phyloP scores from a whole-genome alignment of 2,888 invertebrate species.

The Zygothrica quintamaculata region DNA sequence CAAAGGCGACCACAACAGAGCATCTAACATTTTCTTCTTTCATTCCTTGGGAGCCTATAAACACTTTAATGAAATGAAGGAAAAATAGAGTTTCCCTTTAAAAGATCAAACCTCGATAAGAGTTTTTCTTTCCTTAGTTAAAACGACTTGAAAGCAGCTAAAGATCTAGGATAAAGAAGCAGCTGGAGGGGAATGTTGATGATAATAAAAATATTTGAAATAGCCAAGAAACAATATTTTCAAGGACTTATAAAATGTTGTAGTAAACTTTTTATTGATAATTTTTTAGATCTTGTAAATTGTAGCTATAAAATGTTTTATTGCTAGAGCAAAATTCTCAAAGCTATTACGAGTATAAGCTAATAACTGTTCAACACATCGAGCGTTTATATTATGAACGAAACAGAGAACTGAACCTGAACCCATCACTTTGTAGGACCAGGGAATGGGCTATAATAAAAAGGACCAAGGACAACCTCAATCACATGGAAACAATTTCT shows the following conservation, averaged over 20 bases:
- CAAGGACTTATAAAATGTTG: conserved; percentile 37
- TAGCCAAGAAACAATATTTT: conserved; percentile 38
- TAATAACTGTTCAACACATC: background rate
- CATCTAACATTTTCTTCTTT: conserved; percentile 8
- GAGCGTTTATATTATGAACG: conserved; percentile 8
- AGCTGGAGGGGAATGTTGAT: conserved; percentile 36
- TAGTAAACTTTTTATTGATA: conserved; percentile 9
- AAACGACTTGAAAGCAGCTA: background rate
- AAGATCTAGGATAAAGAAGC: background rate
- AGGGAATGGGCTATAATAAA: conserved; percentile 9
- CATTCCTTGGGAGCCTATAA: conserved; percentile 23
- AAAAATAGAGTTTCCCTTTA: conserved; percentile 33
- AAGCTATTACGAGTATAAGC: background rate
- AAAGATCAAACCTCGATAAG: conserved; percentile 40
- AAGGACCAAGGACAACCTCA: conserved; percentile 66
- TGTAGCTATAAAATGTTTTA: conserved; percentile 1
- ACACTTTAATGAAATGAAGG: conserved; percentile 20
- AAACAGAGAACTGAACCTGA: too few species aligned
- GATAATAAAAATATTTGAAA: conserved; percentile 53
- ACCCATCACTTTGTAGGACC: too few species aligned
- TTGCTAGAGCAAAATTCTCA: conserved; percentile 3
- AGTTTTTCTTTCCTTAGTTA: conserved; percentile 24
- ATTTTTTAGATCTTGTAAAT: conserved; percentile 2
- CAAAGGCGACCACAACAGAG: conserved; percentile 9
- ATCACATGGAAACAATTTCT: conserved; percentile 73